Percentiles rank a stretch among this genome's conserved stretches.
These are phyloP conservation scores for Dexiosoma caninum DNA, from an alignment of 2,888 invertebrate species.

Conservation along the genomic window DNA sequence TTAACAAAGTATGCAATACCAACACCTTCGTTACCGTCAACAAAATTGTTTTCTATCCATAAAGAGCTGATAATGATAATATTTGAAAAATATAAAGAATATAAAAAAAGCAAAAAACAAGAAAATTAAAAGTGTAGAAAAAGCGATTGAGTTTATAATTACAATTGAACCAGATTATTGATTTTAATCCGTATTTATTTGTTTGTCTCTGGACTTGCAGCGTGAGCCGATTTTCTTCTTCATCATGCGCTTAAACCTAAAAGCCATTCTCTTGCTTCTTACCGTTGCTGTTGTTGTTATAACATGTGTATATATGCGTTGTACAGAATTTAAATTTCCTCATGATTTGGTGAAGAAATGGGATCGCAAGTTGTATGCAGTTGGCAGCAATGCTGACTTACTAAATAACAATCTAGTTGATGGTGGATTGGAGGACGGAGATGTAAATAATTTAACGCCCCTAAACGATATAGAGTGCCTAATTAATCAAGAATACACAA, in stretches of 20 bases:
- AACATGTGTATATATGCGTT: conserved; percentile 86
- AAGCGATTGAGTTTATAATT: conserved; percentile 22
- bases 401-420: conserved; percentile 54
- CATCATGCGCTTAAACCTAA: conserved; percentile 88
- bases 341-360: conserved; percentile 72
- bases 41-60: no score
- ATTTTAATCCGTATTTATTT: background rate
- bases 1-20: background rate
- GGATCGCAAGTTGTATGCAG: conserved; percentile 69
- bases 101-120: background rate
- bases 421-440: conserved; percentile 10
- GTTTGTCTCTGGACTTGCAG: conserved; percentile 64
- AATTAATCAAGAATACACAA: conserved; percentile 91
- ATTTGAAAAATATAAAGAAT: conserved; percentile 11
- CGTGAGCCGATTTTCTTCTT: conserved; percentile 79
- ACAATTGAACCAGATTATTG: no score
- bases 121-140: background rate
- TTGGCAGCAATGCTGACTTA: conserved; percentile 58
- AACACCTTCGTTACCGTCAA: conserved; percentile 1
- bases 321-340: conserved; percentile 80
- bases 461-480: conserved; percentile 87
- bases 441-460: conserved; percentile 29
- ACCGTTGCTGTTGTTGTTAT: conserved; percentile 82
- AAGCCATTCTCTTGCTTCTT: conserved; percentile 83
- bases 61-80: background rate